Evolutionary conservation across 2,888 invertebrate species (phyloP).

Genomic region (Atrina japonica): DNA sequence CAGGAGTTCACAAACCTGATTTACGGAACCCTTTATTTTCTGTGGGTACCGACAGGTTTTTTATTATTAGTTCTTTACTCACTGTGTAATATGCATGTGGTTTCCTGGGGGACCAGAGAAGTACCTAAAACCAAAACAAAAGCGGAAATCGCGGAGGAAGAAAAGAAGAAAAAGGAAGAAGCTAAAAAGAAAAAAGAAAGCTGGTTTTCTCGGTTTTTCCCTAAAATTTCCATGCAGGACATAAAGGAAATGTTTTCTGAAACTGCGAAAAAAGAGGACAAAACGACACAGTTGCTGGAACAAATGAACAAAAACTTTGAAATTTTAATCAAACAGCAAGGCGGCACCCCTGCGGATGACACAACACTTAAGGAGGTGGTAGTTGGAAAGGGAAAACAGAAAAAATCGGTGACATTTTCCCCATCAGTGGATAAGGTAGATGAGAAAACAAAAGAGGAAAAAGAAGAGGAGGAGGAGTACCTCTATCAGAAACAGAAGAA

Average conservation of each 20-base stretch:
- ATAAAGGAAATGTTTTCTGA: constrained; percentile 50
- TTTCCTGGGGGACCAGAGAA: constrained; percentile 79
- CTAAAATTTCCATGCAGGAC: constrained; percentile 54
- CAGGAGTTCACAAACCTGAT: constrained; percentile 75
- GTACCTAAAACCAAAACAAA: constrained; percentile 71
- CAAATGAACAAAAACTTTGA: constrained; percentile 51
- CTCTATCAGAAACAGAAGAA: constrained; percentile 23
- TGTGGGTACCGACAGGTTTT: constrained; percentile 78
- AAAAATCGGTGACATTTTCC: constrained; percentile 22
- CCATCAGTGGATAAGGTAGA: neutral
- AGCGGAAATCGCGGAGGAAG: constrained; percentile 83
- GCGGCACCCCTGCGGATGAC: neutral
- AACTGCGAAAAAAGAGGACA: constrained; percentile 42
- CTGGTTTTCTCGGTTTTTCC: constrained; percentile 81
- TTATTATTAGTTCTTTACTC: constrained; percentile 78
- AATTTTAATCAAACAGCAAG: constrained; percentile 18
- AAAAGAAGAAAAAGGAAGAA: constrained; percentile 84
- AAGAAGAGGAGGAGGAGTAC: constrained; percentile 21
- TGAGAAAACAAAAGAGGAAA: neutral
- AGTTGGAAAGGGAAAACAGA: constrained; percentile 6
- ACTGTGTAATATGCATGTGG: constrained; percentile 74
- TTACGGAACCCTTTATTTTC: constrained; percentile 73
- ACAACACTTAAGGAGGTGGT: constrained; percentile 3
- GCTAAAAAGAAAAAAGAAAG: constrained; percentile 89
- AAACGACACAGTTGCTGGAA: constrained; percentile 52